Evolutionary conservation across 2,113 vertebrate species (phyloP).

Genomic region (Cnemophilus loriae): DNA sequence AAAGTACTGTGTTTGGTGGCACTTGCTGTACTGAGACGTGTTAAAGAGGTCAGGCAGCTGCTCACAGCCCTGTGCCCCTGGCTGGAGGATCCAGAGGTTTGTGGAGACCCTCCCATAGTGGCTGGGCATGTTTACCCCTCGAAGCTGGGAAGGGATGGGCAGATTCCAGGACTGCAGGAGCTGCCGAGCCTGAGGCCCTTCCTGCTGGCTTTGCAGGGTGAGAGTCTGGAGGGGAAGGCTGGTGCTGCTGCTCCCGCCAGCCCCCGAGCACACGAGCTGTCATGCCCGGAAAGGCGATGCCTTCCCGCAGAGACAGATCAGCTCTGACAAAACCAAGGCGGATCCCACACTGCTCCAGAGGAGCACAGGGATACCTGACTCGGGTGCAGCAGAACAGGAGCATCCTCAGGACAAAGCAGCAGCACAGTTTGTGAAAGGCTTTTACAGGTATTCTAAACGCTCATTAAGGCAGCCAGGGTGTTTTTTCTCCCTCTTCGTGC

Average conservation of each 20-base stretch:
- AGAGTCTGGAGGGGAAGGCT: not conserved
- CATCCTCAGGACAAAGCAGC: not conserved
- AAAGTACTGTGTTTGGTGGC: too few species aligned
- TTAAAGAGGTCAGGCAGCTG: not conserved
- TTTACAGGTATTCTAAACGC: not conserved
- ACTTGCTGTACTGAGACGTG: too few species aligned
- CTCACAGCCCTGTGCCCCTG: not conserved
- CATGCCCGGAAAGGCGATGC: fast-evolving
- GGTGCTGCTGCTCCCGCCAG: not conserved
- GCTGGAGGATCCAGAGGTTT: not conserved
- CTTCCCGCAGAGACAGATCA: not conserved
- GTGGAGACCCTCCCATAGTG: fast-evolving
- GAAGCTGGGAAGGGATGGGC: not conserved
- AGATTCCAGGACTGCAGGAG: not conserved
- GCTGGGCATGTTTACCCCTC: fast-evolving
- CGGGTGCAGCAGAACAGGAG: not conserved
- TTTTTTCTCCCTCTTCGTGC: fast-evolving
- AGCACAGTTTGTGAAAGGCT: not conserved
- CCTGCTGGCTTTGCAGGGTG: not conserved
- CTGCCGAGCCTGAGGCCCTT: not conserved
- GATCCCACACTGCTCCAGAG: not conserved
- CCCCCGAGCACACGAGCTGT: not conserved
- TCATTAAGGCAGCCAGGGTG: not conserved
- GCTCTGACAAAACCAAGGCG: not conserved
- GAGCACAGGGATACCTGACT: too few species aligned